A percentile compares a stretch with the other conserved stretches of the same genome.
These are phyloP conservation scores for Ophion ellenae DNA, from an alignment of 2,888 invertebrate species.

Conservation along the genomic window DNA sequence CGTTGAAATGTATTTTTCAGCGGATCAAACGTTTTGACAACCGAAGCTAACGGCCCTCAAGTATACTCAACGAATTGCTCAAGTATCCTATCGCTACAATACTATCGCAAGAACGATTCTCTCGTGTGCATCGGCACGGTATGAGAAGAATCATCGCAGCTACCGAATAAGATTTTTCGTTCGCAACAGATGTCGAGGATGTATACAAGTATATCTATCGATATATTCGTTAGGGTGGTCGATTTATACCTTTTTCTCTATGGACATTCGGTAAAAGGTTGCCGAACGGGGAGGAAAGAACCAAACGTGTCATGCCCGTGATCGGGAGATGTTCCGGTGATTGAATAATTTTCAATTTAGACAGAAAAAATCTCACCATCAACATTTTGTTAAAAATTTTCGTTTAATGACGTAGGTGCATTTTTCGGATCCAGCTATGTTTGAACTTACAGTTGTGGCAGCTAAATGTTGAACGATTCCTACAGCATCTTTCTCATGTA, in stretches of 20 bases:
- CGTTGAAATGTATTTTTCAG: slow-evolving; percentile 69
- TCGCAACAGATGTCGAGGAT: slow-evolving; percentile 5
- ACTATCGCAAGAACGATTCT: slow-evolving; percentile 80
- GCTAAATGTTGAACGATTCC: background rate
- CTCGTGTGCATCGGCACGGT: slow-evolving; percentile 81
- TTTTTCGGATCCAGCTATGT: background rate
- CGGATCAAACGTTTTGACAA: slow-evolving; percentile 72
- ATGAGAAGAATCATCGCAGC: slow-evolving; percentile 46
- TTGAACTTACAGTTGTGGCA: background rate
- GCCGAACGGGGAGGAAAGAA: slow-evolving; percentile 1
- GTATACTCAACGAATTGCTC: slow-evolving; percentile 80
- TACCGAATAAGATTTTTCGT: slow-evolving; percentile 31
- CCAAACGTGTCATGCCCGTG: background rate
- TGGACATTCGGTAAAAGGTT: slow-evolving; percentile 3
- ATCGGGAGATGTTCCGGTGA: background rate
- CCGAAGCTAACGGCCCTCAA: slow-evolving; percentile 73
- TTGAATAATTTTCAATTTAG: background rate
- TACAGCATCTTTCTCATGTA: background rate
- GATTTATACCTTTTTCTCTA: slow-evolving; percentile 7
- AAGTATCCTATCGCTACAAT: slow-evolving; percentile 81
- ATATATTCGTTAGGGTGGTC: slow-evolving; percentile 6
- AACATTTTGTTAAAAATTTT: background rate
- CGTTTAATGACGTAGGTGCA: no score
- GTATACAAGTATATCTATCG: slow-evolving; percentile 22
- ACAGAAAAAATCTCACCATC: background rate